A percentile compares a stretch with the other conserved stretches of the same genome.
Evolutionary conservation across 2,113 vertebrate genomes (phyloP).

Genomic region (Hippocampus guttulatus): DNA sequence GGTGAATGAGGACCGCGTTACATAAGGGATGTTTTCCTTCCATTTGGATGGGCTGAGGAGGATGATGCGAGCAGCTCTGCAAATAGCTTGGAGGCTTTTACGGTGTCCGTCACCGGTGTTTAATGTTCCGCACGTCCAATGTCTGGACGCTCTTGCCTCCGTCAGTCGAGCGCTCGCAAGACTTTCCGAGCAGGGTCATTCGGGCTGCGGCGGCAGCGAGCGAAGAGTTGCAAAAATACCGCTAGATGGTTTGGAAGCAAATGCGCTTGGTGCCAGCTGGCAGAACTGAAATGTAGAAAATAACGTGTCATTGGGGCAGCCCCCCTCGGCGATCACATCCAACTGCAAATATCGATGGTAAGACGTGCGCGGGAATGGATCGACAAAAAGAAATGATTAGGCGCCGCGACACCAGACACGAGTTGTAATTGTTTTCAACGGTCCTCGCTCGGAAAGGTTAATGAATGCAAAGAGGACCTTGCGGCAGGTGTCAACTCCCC

Average conservation of each 20-base stretch:
- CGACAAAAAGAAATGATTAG: too few species aligned
- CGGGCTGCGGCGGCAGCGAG: neutral
- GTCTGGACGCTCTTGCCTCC: neutral
- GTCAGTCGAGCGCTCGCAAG: neutral
- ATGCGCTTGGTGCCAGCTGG: too few species aligned
- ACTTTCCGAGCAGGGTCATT: neutral
- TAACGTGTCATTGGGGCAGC: neutral
- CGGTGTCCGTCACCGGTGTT: neutral
- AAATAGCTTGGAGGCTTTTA: conserved; percentile 39
- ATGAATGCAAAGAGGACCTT: too few species aligned
- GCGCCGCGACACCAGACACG: too few species aligned
- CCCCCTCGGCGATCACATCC: neutral
- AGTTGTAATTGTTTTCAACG: too few species aligned
- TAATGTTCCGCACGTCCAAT: neutral
- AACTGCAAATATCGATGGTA: too few species aligned
- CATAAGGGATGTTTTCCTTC: conserved; percentile 55
- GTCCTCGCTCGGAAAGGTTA: too few species aligned
- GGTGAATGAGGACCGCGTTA: conserved; percentile 36
- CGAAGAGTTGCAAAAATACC: neutral
- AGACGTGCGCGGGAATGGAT: too few species aligned
- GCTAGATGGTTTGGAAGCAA: neutral
- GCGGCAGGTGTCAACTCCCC: too few species aligned
- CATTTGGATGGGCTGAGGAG: conserved; percentile 42
- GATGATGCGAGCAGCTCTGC: conserved; percentile 37
- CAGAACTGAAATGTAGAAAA: too few species aligned